Evolutionary conservation across 2,113 vertebrate species (phyloP), one percentile per base, ranked within the genome.

Genomic region (Struthio camelus): DNA sequence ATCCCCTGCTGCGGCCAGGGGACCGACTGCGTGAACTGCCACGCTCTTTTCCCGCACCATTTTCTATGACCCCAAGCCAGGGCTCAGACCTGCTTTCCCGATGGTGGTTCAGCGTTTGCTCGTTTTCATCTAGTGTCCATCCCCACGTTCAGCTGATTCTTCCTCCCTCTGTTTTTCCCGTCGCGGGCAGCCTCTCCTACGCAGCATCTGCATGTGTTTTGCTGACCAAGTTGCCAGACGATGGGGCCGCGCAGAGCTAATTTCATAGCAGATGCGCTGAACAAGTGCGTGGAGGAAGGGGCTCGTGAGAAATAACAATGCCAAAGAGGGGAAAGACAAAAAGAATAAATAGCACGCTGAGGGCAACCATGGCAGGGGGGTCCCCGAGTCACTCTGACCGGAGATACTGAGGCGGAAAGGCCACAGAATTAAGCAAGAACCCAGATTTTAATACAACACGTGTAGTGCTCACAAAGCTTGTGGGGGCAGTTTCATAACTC

Each of bases 401-500:
- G 10, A 69, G 65, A 40, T 0, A 12, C 3, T 10, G 34, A 4
- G 1, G 58, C 17, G 58, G 27, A 42, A 66, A 91, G 22, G 34
- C 72, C 64, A 66, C 54, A 2, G n/a, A 83, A 88, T 9, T 15
- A 8, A 9, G 65, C 73, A 38, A 61, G 44, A 95, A 65, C 62
- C 22, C 22, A 38, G n/a, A 51, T 80, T 87, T 40, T 18, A 89
- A 69, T 34, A 61, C 70, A 59, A 22, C 22, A 2, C 58, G 64
- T 4, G 0, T 18, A 10, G 28, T 0, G 0, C 71, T 87, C 70
- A 18, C 50, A 3, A 16, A 32, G 79, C 42, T 67, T 4, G 82
- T 40, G 48, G 92, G 80, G 59, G 34, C 75, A 1, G 85, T 95
- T 97, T 96, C 87, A 51, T 97, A 97, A 96, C 85, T 94, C 95